Percentiles rank a stretch among this genome's conserved stretches.
These are phyloP conservation scores for Copsychus sechellarum DNA, from an alignment of 2,113 vertebrate species.

Conservation along the genomic window DNA sequence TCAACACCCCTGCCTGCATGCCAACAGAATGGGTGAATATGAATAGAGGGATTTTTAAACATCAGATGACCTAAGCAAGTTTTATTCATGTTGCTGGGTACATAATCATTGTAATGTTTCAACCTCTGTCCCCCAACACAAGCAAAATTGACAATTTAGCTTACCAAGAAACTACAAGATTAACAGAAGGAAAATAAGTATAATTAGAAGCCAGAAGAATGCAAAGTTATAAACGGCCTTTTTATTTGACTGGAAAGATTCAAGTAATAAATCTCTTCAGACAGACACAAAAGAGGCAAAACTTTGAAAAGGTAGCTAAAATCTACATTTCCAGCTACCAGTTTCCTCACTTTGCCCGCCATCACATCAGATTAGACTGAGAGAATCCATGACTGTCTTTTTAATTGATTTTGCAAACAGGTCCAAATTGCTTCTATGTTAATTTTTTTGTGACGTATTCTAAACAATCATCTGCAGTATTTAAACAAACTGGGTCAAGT, in stretches of 20 bases:
- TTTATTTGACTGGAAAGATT: not conserved
- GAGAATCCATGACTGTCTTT: not conserved
- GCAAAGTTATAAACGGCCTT: not conserved
- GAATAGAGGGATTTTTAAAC: not conserved
- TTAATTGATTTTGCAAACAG: not conserved
- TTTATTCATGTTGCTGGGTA: not conserved
- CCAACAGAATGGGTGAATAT: not conserved
- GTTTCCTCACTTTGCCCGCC: not conserved
- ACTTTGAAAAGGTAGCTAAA: not conserved
- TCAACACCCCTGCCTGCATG: not conserved
- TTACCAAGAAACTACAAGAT: slow-evolving; percentile 3
- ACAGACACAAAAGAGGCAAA: not conserved
- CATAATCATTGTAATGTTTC: not conserved
- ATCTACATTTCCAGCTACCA: not conserved
- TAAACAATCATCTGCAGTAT: not conserved
- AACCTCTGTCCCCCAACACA: not conserved
- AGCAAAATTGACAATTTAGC: not conserved
- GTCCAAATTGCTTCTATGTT: not conserved
- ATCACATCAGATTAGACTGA: not conserved
- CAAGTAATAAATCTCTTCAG: not conserved
- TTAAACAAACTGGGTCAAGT: not conserved
- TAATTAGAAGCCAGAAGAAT: not conserved
- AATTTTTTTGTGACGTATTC: not conserved
- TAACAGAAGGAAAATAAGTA: not conserved
- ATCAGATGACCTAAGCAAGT: not conserved